These are phyloP conservation scores for Scylla paramamosain DNA, from an alignment of 1,140 invertebrate genomes.

Conservation along the genomic window DNA sequence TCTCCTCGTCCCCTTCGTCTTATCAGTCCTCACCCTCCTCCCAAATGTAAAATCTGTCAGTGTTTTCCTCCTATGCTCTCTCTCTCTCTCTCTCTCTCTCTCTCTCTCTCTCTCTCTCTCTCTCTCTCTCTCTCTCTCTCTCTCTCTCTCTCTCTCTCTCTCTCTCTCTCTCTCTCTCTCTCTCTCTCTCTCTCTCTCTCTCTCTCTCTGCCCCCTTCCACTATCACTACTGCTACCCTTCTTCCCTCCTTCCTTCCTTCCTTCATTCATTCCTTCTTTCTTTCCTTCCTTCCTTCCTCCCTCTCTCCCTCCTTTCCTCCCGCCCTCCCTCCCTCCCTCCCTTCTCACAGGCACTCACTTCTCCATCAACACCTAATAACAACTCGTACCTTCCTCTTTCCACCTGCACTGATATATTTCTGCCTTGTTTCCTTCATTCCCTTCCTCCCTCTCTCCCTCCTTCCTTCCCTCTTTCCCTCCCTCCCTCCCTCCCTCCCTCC, in stretches of 20 bases:
- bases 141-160: too few relatives aligned
- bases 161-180: too few relatives aligned
- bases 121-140: too few relatives aligned
- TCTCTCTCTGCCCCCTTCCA: neutral
- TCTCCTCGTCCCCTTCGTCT: too few relatives aligned
- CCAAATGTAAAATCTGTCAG: too few relatives aligned
- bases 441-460: constrained; percentile 31
- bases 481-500: constrained; percentile 28
- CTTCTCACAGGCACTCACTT: neutral
- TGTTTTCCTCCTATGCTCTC: too few relatives aligned
- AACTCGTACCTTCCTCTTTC: neutral
- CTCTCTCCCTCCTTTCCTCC: neutral
- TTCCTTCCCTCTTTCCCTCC: neutral
- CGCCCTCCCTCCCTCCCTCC: neutral
- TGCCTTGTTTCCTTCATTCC: constrained; percentile 23
- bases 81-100: too few relatives aligned
- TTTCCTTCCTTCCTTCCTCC: neutral
- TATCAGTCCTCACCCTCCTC: too few relatives aligned
- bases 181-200: neutral
- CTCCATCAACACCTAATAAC: too few relatives aligned
- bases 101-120: too few relatives aligned
- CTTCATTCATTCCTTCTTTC: neutral
- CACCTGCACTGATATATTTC: constrained; percentile 25
- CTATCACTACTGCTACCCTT: neutral
- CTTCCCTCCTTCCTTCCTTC: neutral